Percentiles rank a stretch among this genome's conserved stretches.
These are phyloP conservation scores for Rutilus rutilus DNA, from an alignment of 2,113 vertebrate genomes.

Conservation along the genomic window DNA sequence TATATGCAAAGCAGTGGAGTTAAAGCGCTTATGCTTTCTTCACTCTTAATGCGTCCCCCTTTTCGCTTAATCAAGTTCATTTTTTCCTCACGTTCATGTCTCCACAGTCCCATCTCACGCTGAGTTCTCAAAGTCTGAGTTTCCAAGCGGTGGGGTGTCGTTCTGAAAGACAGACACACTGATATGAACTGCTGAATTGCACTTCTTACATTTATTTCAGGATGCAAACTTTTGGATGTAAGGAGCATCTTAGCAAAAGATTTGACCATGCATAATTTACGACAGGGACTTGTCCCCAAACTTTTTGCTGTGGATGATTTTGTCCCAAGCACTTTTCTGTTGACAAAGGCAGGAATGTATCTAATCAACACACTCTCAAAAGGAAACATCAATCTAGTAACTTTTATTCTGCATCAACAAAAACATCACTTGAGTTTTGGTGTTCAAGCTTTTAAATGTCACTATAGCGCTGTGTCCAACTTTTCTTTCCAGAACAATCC, in stretches of 20 bases:
- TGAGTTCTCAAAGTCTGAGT: slow-evolving; percentile 31
- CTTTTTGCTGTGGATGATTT: background rate
- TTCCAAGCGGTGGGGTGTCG: slow-evolving; percentile 26
- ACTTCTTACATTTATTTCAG: background rate
- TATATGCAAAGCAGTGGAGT: slow-evolving; percentile 80
- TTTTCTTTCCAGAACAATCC: too few species aligned
- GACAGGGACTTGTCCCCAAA: background rate
- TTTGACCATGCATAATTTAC: background rate
- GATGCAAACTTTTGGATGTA: slow-evolving; percentile 1
- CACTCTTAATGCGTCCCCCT: slow-evolving; percentile 70
- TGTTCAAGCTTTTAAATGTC: background rate
- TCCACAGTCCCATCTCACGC: slow-evolving; percentile 39
- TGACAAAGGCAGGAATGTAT: background rate
- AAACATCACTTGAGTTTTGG: background rate
- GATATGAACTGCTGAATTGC: slow-evolving; percentile 6
- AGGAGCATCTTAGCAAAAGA: background rate
- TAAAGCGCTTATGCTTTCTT: slow-evolving; percentile 79
- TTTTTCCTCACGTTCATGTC: slow-evolving; percentile 63
- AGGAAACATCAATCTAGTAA: background rate
- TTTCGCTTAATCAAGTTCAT: slow-evolving; percentile 62
- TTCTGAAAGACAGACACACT: slow-evolving; percentile 9
- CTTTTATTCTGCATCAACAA: background rate
- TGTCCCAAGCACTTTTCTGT: background rate
- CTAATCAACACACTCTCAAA: background rate
- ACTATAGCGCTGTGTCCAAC: background rate